Evolutionary conservation across 2,888 invertebrate species (phyloP).

Genomic region (Leptinotarsa peninsularis): DNA sequence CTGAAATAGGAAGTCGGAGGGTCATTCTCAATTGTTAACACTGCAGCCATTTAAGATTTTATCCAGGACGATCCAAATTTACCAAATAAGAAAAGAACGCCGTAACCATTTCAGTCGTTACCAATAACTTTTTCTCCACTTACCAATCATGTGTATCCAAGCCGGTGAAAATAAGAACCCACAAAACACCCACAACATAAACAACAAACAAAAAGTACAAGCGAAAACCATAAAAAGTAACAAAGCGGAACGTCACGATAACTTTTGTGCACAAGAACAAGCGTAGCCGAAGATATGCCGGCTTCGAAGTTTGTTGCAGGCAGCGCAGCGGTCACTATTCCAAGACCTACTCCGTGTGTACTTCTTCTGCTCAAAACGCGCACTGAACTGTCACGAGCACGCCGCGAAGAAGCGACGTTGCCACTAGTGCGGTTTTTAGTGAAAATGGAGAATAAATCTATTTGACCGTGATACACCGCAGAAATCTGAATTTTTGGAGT

Average conservation of each 20-base stretch:
- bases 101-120: background rate
- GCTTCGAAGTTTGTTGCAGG: slow-evolving; percentile 2
- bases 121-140: slow-evolving; percentile 35
- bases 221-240: slow-evolving; percentile 36
- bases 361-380: slow-evolving; percentile 25
- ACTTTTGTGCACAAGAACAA: slow-evolving; percentile 15
- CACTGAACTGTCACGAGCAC: slow-evolving; percentile 35
- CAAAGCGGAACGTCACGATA: slow-evolving; percentile 27
- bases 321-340: slow-evolving; percentile 9
- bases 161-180: slow-evolving; percentile 34
- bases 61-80: background rate
- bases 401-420: slow-evolving; percentile 30
- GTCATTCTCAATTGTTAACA: background rate
- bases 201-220: slow-evolving; percentile 31
- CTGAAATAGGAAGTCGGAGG: background rate
- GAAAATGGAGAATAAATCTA: background rate
- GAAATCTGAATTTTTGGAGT: background rate
- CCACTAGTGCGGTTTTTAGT: slow-evolving; percentile 11
- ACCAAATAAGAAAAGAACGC: background rate
- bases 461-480: background rate
- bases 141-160: slow-evolving; percentile 45
- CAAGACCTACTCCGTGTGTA: slow-evolving; percentile 20
- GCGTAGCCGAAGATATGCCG: slow-evolving; percentile 9
- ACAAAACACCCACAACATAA: slow-evolving; percentile 42
- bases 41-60: background rate